Evolutionary conservation across 2,888 invertebrate species (phyloP), one percentile per base, ranked within the genome.

Genomic region (Volucella zonaria): DNA sequence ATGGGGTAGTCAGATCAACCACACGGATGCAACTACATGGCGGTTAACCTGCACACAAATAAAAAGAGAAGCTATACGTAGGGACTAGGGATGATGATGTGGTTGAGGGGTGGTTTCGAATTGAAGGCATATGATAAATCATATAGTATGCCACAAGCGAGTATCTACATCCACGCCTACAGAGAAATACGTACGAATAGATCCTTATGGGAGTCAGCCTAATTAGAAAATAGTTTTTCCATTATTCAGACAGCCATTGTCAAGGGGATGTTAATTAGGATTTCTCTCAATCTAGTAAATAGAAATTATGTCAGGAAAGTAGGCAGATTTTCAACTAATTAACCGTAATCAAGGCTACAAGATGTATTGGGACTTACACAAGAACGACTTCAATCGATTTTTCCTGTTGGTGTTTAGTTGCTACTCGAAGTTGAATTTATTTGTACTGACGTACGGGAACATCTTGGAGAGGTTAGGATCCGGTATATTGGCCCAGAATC

Each of bases 1-100:
- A 31, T 12, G 40, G 10, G 59, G 15, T 66, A 58, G 49, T 66
- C 12, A 58, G 56, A 77, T 52, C 59, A 59, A 68, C 76, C 76
- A 12, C 67, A 11, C 3, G 12, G 42, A 59, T 43, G 47, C 59
- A 76, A 38, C 31, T 43, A 51, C 58, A 49, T 56, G 18, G 75
- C 15, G 68, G 18, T 56, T 14, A 43, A 1, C 4, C 6, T 12
- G 10, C 40, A 43, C 8, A 40, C 12, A 52, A 67, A 52, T 23
- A 52, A 3, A 23, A 40, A 42, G 11, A 43, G 51, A 68, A 68
- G 68, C 61, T 68, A 1, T 18, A 6, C 31, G 0, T 31, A 31
- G 6, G 1, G 52, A 76, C 68, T 54, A 47, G 1, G 52, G 40
- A 42, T 43, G 42, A 43, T 42, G 43, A 49, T 47, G 54, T 43